These are phyloP conservation scores for Lophotriccus pileatus DNA, from an alignment of 2,797 vertebrate genomes.

Conservation along the genomic window DNA sequence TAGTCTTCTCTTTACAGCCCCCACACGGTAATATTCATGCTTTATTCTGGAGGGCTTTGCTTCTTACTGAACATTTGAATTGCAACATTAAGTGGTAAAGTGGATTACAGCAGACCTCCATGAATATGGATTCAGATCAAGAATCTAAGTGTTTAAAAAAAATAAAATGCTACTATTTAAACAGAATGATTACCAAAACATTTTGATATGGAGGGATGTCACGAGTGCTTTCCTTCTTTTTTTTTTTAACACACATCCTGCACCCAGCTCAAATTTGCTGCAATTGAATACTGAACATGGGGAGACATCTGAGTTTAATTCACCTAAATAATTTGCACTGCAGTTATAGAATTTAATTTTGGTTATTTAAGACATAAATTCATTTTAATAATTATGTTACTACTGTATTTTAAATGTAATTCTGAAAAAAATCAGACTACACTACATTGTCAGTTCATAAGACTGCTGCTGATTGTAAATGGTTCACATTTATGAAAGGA, in stretches of 20 bases:
- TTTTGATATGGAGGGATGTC: slow-evolving; percentile 73
- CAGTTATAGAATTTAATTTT: slow-evolving; percentile 73
- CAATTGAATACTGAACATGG: slow-evolving; percentile 68
- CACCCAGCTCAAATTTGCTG: slow-evolving; percentile 52
- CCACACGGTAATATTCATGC: slow-evolving; percentile 92
- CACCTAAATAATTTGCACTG: slow-evolving; percentile 66
- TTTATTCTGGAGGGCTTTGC: slow-evolving; percentile 92
- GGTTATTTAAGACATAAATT: slow-evolving; percentile 70
- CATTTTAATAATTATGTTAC: slow-evolving; percentile 73
- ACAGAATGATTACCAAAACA: slow-evolving; percentile 80
- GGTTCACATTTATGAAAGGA: slow-evolving; percentile 25
- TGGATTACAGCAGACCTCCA: slow-evolving; percentile 87
- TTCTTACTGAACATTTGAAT: slow-evolving; percentile 89
- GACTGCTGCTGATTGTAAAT: slow-evolving; percentile 14
- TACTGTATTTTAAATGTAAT: slow-evolving; percentile 58
- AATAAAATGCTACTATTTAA: slow-evolving; percentile 81
- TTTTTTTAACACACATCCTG: not conserved
- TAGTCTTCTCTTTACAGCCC: slow-evolving; percentile 91
- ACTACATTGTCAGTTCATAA: slow-evolving; percentile 43
- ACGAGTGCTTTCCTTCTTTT: not conserved
- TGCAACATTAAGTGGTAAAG: slow-evolving; percentile 92
- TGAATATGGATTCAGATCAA: slow-evolving; percentile 84
- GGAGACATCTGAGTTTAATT: slow-evolving; percentile 67
- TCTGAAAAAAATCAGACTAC: slow-evolving; percentile 27
- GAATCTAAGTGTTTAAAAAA: slow-evolving; percentile 82